Evolutionary conservation across 1,140 invertebrate species (phyloP), one percentile per base, ranked within the genome.

Genomic region (Lasioglossum albipes): DNA sequence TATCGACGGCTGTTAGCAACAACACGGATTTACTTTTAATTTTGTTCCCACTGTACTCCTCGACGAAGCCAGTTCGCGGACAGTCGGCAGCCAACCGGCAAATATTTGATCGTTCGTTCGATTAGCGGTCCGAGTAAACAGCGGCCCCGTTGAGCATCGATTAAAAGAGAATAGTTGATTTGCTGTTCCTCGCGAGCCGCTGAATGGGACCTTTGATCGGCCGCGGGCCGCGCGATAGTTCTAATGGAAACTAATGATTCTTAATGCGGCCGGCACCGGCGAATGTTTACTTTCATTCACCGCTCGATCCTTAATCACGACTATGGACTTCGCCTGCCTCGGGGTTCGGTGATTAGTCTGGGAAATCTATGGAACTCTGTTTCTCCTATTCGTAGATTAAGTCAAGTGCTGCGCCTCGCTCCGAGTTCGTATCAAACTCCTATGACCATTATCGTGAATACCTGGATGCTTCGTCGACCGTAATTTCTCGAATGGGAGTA

Each of bases 11-110:
- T 49, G 45, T 49, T 49, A 2, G 45, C 31, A 57, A 66, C 49
- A 70, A 79, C 64, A 66, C 72, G 70, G 73, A 66, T 62, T 84
- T 80, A 84, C 78, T 84, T 85, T 85, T 84, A 85, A 85, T 84
- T 84, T 54, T 16, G 52, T 20, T 18, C 77, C 83, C 75, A 70
- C 71, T 64, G 84, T 81, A 66, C 52, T 73, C 61, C 62, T 59
- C 49, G 69, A 27, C 45, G 41, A 22, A 45, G 27, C 79, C 59
- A 61, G 59, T 42, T 75, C 62, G 59, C 69, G 69, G 42, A 69
- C 70, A 77, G 42, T 36, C 16, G 42, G 69, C 66, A 69, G 72
- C 27, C 67, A 59, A 36, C 59, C 41, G 65, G 71, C 75, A 82
- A 85, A 85, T 73, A 81, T 85, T 85, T 75, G 78, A 62, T 72